Percentiles rank a stretch among this genome's conserved stretches.
These are phyloP conservation scores for Bombylius major DNA, from an alignment of 2,888 invertebrate species.

Conservation along the genomic window DNA sequence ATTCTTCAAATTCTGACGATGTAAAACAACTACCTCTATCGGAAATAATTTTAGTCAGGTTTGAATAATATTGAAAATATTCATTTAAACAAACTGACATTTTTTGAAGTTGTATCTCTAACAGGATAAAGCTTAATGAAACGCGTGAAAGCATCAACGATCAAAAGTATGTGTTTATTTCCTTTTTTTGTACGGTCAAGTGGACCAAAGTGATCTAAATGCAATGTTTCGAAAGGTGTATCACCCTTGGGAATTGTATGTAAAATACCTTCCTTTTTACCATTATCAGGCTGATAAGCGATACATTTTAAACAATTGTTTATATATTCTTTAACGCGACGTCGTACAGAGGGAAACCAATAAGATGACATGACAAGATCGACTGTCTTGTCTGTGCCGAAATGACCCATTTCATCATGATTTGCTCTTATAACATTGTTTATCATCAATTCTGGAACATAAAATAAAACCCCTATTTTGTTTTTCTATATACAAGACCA, in stretches of 20 bases:
- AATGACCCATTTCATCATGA: conserved; percentile 20
- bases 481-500: conserved; percentile 1
- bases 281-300: background rate
- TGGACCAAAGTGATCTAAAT: conserved; percentile 1
- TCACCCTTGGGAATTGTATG: conserved; percentile 18
- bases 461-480: conserved; percentile 7
- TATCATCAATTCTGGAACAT: background rate
- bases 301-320: conserved; percentile 1
- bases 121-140: conserved; percentile 13
- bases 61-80: background rate
- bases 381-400: conserved; percentile 18
- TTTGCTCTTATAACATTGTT: conserved; percentile 7
- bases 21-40: conserved; percentile 1
- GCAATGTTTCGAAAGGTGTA: conserved; percentile 9
- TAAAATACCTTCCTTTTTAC: conserved; percentile 17
- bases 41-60: background rate
- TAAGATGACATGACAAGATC: conserved; percentile 15
- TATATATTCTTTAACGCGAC: background rate
- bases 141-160: background rate
- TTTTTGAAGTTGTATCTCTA: background rate
- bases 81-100: background rate
- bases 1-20: background rate
- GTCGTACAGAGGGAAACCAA: conserved; percentile 21
- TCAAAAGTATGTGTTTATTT: background rate
- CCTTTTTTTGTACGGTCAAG: background rate